Conservation (phyloP, 2,797 vertebrate genomes). For the Parauchenoglanis ngamensis region DNA sequence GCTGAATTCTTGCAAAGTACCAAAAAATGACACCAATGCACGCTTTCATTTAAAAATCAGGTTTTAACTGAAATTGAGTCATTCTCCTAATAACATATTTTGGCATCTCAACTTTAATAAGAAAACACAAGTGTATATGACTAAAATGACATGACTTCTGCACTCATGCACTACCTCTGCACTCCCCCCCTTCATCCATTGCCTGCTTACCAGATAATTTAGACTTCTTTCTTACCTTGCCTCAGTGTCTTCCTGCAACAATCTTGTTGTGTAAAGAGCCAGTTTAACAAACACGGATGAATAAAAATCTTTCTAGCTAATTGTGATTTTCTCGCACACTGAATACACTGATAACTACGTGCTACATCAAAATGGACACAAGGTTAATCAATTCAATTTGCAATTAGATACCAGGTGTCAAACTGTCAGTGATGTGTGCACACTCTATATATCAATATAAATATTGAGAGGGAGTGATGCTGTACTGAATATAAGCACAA, state of each 20-base stretch:
- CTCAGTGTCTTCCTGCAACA: not conserved
- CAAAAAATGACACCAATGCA: not conserved
- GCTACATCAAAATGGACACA: not conserved
- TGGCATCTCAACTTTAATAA: not conserved
- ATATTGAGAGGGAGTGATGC: too few relatives aligned
- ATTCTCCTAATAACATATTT: not conserved
- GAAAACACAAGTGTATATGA: not conserved
- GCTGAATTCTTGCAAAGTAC: not conserved
- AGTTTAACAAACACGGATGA: not conserved
- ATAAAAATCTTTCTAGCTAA: not conserved
- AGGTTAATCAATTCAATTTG: not conserved
- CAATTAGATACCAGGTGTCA: not conserved
- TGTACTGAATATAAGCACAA: too few relatives aligned
- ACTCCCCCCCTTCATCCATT: too few relatives aligned
- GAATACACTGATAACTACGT: not conserved
- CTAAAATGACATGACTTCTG: not conserved
- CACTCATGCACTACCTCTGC: too few relatives aligned
- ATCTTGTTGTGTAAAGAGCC: not conserved
- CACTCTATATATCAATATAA: too few relatives aligned
- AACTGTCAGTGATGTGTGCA: not conserved
- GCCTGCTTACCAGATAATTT: not conserved
- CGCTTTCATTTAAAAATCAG: not conserved
- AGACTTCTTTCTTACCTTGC: not conserved
- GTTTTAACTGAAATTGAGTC: too few relatives aligned
- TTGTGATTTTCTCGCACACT: not conserved